Conservation (phyloP, 2,113 vertebrate genomes). For the Scomber japonicus region DNA sequence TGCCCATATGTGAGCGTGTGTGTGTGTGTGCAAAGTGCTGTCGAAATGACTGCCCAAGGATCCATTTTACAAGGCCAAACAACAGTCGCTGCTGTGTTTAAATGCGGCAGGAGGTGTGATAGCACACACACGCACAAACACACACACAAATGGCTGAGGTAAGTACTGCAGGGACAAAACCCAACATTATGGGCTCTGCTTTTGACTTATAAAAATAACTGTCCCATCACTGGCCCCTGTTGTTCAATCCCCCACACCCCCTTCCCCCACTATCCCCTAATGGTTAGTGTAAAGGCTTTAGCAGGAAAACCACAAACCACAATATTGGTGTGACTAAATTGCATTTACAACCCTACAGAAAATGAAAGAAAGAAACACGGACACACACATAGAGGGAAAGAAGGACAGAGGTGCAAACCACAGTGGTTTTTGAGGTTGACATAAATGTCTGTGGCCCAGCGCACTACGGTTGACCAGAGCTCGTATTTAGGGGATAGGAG, state of each 20-base stretch:
- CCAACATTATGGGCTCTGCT: conserved; percentile 21
- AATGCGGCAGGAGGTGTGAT: conserved; percentile 28
- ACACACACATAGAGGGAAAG: not conserved
- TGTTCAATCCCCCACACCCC: not conserved
- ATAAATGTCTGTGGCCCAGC: not conserved
- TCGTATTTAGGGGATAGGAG: not conserved
- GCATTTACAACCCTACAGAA: not conserved
- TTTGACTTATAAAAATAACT: conserved; percentile 48
- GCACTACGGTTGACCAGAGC: not conserved
- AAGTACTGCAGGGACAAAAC: conserved; percentile 20
- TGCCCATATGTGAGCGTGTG: conserved; percentile 12
- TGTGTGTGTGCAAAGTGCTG: conserved; percentile 36
- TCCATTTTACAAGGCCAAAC: conserved; percentile 55
- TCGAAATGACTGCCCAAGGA: conserved; percentile 47
- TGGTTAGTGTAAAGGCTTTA: conserved; percentile 11
- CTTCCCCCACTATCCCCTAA: conserved; percentile 17
- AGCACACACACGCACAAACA: conserved; percentile 17
- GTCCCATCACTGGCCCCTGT: conserved; percentile 31
- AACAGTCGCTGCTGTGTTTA: conserved; percentile 39
- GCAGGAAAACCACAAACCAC: not conserved
- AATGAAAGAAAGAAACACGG: conserved; percentile 5
- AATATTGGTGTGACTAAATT: not conserved
- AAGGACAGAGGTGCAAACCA: not conserved
- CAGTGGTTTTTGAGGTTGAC: not conserved
- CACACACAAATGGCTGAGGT: conserved; percentile 13